phyloP scores from a whole-genome alignment of 2,797 vertebrate species.

The Esox lucius region DNA sequence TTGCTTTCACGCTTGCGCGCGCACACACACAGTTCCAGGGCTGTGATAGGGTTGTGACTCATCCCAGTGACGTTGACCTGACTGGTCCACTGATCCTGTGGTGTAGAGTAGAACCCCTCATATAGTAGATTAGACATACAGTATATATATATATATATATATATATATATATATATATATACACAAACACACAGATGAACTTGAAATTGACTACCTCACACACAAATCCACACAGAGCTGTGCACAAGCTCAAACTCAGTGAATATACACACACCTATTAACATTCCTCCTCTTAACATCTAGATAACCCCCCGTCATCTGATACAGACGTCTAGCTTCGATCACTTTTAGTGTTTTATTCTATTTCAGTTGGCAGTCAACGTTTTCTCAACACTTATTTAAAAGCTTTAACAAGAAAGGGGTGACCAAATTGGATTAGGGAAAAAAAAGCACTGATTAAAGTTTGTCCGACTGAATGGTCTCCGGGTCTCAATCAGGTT shows the following conservation, averaged over 20 bases:
- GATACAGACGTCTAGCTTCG: slow-evolving; percentile 52
- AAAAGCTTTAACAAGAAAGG: slow-evolving; percentile 28
- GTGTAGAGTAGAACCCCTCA: background rate
- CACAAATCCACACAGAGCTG: too few relatives aligned
- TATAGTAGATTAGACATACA: background rate
- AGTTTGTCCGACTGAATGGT: slow-evolving; percentile 57
- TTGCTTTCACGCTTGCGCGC: background rate
- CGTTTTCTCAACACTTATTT: slow-evolving; percentile 60
- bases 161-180: background rate
- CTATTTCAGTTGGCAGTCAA: slow-evolving; percentile 48
- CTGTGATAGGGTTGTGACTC: slow-evolving; percentile 61
- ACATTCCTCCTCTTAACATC: slow-evolving; percentile 16
- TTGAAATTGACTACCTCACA: too few relatives aligned
- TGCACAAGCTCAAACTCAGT: too few relatives aligned
- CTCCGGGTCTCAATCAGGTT: slow-evolving; percentile 61
- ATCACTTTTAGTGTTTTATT: slow-evolving; percentile 51
- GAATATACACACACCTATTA: background rate
- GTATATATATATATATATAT: slow-evolving; percentile 7
- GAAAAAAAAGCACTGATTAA: slow-evolving; percentile 44
- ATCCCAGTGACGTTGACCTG: slow-evolving; percentile 50
- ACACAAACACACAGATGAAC: background rate
- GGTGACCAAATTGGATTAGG: slow-evolving; percentile 52
- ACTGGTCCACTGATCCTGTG: slow-evolving; percentile 44
- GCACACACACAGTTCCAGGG: slow-evolving; percentile 35
- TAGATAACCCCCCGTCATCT: background rate